Conservation (phyloP, 2,888 invertebrate genomes). For the Drosophila yooni region DNA sequence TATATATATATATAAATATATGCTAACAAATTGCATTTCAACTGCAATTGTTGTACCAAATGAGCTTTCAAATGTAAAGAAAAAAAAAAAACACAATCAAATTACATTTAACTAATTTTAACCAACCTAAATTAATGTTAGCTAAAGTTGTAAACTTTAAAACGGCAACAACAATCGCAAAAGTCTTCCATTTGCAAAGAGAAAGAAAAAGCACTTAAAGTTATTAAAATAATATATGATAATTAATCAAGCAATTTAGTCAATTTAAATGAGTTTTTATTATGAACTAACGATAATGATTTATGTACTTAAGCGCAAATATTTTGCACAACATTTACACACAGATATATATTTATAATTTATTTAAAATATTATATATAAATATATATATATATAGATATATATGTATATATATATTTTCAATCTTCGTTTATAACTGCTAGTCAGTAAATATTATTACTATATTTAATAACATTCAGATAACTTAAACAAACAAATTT, state of each 20-base stretch:
- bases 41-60: slow-evolving; percentile 78
- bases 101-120: slow-evolving; percentile 18
- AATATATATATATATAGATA: slow-evolving; percentile 36
- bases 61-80: slow-evolving; percentile 68
- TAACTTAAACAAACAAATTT: slow-evolving; percentile 52
- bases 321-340: slow-evolving; percentile 46
- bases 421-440: slow-evolving; percentile 71
- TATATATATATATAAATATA: slow-evolving; percentile 22
- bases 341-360: slow-evolving; percentile 49
- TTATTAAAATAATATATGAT: slow-evolving; percentile 28
- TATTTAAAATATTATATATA: slow-evolving; percentile 62
- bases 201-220: slow-evolving; percentile 31
- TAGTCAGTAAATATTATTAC: slow-evolving; percentile 73
- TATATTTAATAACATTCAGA: slow-evolving; percentile 44
- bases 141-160: slow-evolving; percentile 73
- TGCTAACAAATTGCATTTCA: slow-evolving; percentile 72
- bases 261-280: slow-evolving; percentile 65
- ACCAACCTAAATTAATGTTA: slow-evolving; percentile 34
- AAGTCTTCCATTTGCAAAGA: slow-evolving; percentile 77
- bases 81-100: slow-evolving; percentile 34
- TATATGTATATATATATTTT: slow-evolving; percentile 46
- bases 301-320: slow-evolving; percentile 68
- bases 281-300: slow-evolving; percentile 28
- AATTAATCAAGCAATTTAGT: slow-evolving; percentile 57
- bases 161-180: slow-evolving; percentile 68